Evolutionary conservation across 2,888 invertebrate genomes (phyloP).

Genomic region (Enchytraeus crypticus): DNA sequence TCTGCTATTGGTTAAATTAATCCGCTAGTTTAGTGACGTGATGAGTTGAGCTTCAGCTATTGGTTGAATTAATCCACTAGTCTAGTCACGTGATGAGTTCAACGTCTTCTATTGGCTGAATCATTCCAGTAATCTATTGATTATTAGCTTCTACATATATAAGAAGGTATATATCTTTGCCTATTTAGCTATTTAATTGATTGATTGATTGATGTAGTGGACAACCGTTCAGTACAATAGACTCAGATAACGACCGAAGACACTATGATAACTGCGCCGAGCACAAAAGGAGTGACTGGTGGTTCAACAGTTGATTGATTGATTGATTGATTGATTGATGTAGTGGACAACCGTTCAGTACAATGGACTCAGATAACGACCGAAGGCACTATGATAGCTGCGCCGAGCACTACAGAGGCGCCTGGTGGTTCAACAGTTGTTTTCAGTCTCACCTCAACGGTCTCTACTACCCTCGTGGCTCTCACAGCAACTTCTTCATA

Average conservation of each 20-base stretch:
- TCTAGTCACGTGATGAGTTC: too few species aligned
- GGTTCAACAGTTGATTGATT: slow-evolving; percentile 47
- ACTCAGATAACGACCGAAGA: slow-evolving; percentile 71
- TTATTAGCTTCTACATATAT: too few species aligned
- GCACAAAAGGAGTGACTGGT: slow-evolving; percentile 40
- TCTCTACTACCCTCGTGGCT: slow-evolving; percentile 40
- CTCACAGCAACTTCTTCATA: slow-evolving; percentile 42
- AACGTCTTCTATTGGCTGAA: too few species aligned
- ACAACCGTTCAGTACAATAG: slow-evolving; percentile 83
- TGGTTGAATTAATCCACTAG: too few species aligned
- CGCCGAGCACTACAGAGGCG: slow-evolving; percentile 30
- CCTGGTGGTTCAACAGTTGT: slow-evolving; percentile 47
- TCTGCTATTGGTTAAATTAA: too few species aligned
- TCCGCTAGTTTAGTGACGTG: too few species aligned
- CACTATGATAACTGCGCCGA: slow-evolving; percentile 9
- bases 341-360: slow-evolving; percentile 83
- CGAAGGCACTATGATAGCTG: slow-evolving; percentile 40
- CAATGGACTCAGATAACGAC: slow-evolving; percentile 80
- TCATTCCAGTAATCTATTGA: too few species aligned
- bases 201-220: too few species aligned
- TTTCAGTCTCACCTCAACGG: slow-evolving; percentile 46
- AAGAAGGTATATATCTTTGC: too few species aligned
- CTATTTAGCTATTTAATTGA: too few species aligned
- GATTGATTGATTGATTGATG: too few species aligned
- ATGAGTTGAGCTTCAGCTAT: too few species aligned